Evolutionary conservation across 2,113 vertebrate species (phyloP), one percentile per base, ranked within the genome.

Genomic region (Pelecanus crispus): DNA sequence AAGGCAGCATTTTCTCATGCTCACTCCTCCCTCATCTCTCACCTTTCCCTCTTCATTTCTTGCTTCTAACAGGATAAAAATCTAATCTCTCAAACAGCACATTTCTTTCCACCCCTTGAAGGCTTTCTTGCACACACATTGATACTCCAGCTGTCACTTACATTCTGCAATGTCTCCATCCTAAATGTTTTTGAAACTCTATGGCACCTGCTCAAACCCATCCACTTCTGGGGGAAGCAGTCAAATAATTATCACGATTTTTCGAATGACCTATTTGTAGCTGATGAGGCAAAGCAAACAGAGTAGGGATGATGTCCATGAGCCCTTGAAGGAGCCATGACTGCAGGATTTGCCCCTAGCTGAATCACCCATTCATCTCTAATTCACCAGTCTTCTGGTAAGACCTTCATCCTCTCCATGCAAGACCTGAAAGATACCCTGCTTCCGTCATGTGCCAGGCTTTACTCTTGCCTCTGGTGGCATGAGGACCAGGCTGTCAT

Each of bases 221-320:
- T 31, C 12, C 4, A 2, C 20, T 65, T 81, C 61, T 29, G 61
- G 14, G 40, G 61, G 45, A 59, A 2, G 1, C 78, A 86, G 81
- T 62, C 45, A 63, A 78, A 74, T 34, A 77, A 92, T 89, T 78
- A 86, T 9, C 47, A 74, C 45, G 50, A 74, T 94, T 88, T 92
- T 89, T 47, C 71, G 86, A 86, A 90, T 71, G 71, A 73, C 55
- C 25, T 47, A 73, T 97, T 92, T 83, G 86, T 80, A 90, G 49
- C 38, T 70, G 81, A 87, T 40, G 62, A 95, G 58, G 78, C 93
- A 95, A 62, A 88, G 79, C 62, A 87, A 70, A 72, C 29, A 59
- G 56, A 61, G 18, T 2, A 20, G 24, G 59, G 32, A 45, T 44
- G 49, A 15, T 40, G 70, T 61, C 70, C 67, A 36, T 0, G 0